A percentile compares a stretch with the other conserved stretches of the same genome.
These are phyloP conservation scores for Microplitis deprimator DNA, from an alignment of 2,888 invertebrate species.

Conservation along the genomic window DNA sequence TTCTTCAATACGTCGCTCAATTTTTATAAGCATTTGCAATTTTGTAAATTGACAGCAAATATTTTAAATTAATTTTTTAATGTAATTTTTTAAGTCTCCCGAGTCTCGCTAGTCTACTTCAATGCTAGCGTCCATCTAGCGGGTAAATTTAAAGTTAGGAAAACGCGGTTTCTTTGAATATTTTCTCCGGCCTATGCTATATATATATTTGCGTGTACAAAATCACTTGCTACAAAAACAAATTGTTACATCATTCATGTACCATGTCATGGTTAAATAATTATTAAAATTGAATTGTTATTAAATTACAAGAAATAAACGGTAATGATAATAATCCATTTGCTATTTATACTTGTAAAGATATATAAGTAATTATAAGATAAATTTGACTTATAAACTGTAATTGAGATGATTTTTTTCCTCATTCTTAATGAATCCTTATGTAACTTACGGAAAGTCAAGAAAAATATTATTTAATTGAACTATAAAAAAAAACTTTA, in stretches of 20 bases:
- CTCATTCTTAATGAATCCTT: background rate
- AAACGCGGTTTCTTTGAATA: slow-evolving; percentile 25
- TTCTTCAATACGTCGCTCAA: slow-evolving; percentile 12
- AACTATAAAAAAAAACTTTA: background rate
- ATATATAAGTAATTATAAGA: too few species aligned
- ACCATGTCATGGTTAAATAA: too few species aligned
- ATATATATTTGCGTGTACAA: background rate
- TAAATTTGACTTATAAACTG: too few species aligned
- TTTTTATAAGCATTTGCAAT: background rate
- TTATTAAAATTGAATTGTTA: too few species aligned
- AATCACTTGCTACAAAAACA: background rate
- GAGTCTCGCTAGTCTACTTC: background rate
- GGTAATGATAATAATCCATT: too few species aligned
- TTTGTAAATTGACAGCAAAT: background rate
- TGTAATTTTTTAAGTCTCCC: background rate
- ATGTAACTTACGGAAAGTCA: background rate
- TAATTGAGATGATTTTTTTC: too few species aligned
- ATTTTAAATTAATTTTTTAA: slow-evolving; percentile 21
- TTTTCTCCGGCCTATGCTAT: too few species aligned
- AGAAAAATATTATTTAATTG: background rate
- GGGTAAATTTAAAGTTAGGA: background rate
- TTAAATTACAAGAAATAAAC: too few species aligned
- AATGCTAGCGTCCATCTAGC: slow-evolving; percentile 25
- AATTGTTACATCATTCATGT: background rate
- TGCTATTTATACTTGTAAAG: too few species aligned